Evolutionary conservation across 2,797 vertebrate genomes (phyloP), one percentile per base, ranked within the genome.

Genomic region (Catamblyrhynchus diadema): DNA sequence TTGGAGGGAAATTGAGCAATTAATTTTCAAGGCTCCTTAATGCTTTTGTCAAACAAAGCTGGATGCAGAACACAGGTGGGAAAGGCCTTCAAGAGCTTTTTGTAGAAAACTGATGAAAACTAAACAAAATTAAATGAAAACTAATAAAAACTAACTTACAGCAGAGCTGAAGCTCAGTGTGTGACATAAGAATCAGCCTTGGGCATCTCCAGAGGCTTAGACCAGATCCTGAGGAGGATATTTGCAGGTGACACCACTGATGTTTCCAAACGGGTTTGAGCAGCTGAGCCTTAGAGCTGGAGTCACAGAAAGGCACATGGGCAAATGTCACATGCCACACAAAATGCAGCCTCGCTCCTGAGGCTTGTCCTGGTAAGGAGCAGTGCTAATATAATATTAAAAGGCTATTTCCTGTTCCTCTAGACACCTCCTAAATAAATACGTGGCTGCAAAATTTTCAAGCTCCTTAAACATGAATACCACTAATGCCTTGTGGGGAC

Each of bases 281-380:
- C 10, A 48, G 14, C 44, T 47, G 62, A 81, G 28, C 45, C 42
- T 50, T 3, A 7, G 32, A n/a, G 22, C 37, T 82, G 3, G 9
- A 23, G 28, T 17, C 42, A 33, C 24, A 51, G 12, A 37, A 24
- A 48, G 9, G n/a, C 30, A 21, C 12, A 2, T 1, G 21, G 33
- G 14, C 30, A 57, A 57, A 53, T 0, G 8, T 9, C n/a, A 27
- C 2, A 19, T 4, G 35, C 4, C 71, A 24, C 6, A 0, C 0
- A 13, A 66, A 54, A 27, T 10, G 12, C 17, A 75, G 8, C 15
- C 35, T 14, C 47, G 8, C 18, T 72, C 39, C 37, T 15, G 8
- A 51, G 16, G 15, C 28, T 73, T 8, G 5, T 62, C 44, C 64
- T 50, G 35, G 12, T 24, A 48, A 14, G 18, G 18, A 41, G 25